These are phyloP conservation scores for Lucilia cuprina DNA, from an alignment of 1,140 invertebrate genomes.

Conservation along the genomic window DNA sequence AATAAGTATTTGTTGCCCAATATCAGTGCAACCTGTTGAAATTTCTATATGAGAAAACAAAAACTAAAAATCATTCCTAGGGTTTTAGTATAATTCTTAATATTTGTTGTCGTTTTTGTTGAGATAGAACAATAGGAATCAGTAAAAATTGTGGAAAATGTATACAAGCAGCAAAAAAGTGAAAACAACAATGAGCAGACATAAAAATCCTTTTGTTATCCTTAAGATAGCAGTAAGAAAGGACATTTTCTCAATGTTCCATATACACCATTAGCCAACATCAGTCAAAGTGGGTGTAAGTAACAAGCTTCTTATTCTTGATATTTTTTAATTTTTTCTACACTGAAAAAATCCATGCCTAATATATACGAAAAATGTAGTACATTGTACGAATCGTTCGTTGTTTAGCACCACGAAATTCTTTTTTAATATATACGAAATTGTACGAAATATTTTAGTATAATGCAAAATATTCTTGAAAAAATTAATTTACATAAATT, in stretches of 20 bases:
- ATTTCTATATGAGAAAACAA: neutral
- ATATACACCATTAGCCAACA: neutral
- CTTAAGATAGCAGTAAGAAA: slow-evolving; percentile 16
- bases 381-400: too few species aligned
- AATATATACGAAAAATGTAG: too few species aligned
- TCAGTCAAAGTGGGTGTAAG: neutral
- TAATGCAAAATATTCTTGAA: too few species aligned
- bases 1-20: neutral
- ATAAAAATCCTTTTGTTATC: slow-evolving; percentile 38
- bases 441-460: too few species aligned
- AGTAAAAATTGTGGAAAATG: neutral
- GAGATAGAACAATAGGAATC: neutral
- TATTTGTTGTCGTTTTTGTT: neutral
- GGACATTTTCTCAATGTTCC: neutral
- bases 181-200: slow-evolving; percentile 31
- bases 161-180: neutral
- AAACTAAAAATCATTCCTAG: neutral
- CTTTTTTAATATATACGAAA: too few species aligned
- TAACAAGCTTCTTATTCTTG: neutral
- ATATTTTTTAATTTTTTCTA: too few species aligned
- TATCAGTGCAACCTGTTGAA: slow-evolving; percentile 35
- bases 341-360: too few species aligned
- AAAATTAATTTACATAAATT: too few species aligned
- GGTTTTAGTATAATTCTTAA: too few species aligned
- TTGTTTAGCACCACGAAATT: too few species aligned